Base-by-base conservation (phyloP, 2,888 invertebrate species). In the Lysandra bellargus region DNA sequence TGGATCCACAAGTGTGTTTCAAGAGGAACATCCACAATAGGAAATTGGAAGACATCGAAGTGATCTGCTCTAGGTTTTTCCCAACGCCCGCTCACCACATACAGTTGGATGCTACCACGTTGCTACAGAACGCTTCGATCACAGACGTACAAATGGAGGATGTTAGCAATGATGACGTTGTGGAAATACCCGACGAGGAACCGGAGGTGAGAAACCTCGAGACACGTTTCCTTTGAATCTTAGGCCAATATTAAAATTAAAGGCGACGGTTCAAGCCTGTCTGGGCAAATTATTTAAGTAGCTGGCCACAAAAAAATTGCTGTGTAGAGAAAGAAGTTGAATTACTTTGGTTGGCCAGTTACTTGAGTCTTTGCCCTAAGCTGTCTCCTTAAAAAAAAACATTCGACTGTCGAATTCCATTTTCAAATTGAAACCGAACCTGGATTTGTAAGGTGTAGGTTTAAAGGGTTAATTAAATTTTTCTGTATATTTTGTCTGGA, bases 141-240 rank as follows among this genome's bases (percentile, higher is more conserved):
- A 95, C 96, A 44, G 98, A 98, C 87, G 97, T 98, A 79, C 97
- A 97, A 87, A 98, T 98, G 98, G 98, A 98, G 87, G 97, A 97
- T 85, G 95, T 91, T 49, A 75, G 64, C 33, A 93, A 95, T 79
- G 92, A 95, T 80, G 88, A 89, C 77, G 88, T 93, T 79, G 87
- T 90, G 88, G 85, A 90, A 80, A 91, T 92, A 79, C 85, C 87
- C 33, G 94, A 93, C 40, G 90, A 93, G 79, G 94, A 93, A 84
- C 90, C 90, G 77, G 95, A 95, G 87, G 95, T 94, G 87, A 95
- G 95, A 81, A 33, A 75, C 79, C 79, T 79, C 75, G n/a, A 74
- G 61, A 75, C 53, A 53, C 1, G 17, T 40, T 73, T 30, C 4
- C 2, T 40, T 40, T n/a, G 44, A 60, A 73, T 37, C 40, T 69